A percentile compares a stretch with the other conserved stretches of the same genome.
Evolutionary conservation across 2,888 invertebrate species (phyloP).

Genomic region (Clunio marinus): DNA sequence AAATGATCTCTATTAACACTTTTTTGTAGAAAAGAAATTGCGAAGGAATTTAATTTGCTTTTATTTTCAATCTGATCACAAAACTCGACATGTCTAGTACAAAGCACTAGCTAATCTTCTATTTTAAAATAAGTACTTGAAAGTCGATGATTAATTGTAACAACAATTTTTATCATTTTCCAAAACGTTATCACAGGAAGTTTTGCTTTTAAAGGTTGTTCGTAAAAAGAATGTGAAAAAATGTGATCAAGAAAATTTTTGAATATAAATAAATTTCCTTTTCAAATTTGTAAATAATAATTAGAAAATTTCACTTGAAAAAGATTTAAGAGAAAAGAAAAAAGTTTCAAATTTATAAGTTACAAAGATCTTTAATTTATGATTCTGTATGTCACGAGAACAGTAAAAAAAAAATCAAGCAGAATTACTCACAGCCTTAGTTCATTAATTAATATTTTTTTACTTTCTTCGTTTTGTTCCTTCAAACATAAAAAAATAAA

Average conservation of each 20-base stretch:
- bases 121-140: neutral
- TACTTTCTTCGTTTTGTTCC: neutral
- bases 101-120: too few species aligned
- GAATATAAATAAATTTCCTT: neutral
- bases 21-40: constrained; percentile 3
- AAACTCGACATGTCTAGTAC: too few species aligned
- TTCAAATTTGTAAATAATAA: neutral
- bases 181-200: neutral
- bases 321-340: too few species aligned
- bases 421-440: constrained; percentile 18
- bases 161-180: neutral
- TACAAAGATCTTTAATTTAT: too few species aligned
- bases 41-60: neutral
- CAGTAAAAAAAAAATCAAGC: neutral
- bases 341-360: too few species aligned
- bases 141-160: neutral
- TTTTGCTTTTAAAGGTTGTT: neutral
- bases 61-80: too few species aligned
- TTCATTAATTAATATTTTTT: neutral
- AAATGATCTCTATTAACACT: constrained; percentile 31
- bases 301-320: neutral
- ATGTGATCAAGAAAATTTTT: neutral
- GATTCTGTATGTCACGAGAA: too few species aligned
- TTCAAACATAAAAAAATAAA: neutral
- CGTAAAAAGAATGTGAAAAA: neutral